Percentiles rank a stretch among this genome's conserved stretches.
Conservation (phyloP, 2,797 vertebrate genomes). For the Sternotherus odoratus region DNA sequence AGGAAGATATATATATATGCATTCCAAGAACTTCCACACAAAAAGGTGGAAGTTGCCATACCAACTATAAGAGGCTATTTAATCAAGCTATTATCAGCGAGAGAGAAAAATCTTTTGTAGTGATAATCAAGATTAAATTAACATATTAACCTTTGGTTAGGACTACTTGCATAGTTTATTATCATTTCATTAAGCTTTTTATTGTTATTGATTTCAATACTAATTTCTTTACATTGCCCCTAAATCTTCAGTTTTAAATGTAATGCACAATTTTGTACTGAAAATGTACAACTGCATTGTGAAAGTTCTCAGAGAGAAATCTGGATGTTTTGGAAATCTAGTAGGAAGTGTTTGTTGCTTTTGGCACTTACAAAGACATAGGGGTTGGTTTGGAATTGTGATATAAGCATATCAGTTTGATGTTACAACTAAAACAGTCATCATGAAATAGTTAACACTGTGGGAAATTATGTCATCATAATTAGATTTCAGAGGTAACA, state of each 20-base stretch:
- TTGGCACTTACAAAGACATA: background rate
- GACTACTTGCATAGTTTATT: background rate
- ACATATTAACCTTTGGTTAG: background rate
- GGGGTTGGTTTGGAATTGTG: background rate
- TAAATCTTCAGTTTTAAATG: background rate
- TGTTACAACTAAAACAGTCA: background rate
- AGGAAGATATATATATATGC: too few species aligned
- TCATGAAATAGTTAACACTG: background rate
- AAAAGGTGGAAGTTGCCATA: too few species aligned
- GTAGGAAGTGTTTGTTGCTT: background rate
- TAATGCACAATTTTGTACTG: background rate
- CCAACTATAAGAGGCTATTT: too few species aligned
- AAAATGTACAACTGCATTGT: background rate
- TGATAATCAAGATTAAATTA: background rate
- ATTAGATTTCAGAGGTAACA: background rate
- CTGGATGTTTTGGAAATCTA: background rate
- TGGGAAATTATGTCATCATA: background rate
- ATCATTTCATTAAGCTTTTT: background rate
- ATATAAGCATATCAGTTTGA: background rate
- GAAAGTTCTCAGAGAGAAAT: background rate
- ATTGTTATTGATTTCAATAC: too few species aligned
- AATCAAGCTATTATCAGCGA: too few species aligned
- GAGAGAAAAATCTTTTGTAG: too few species aligned
- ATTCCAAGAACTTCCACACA: too few species aligned
- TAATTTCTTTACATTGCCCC: background rate